Base-by-base conservation (phyloP, 2,888 invertebrate genomes). In the Cepaea hortensis region DNA sequence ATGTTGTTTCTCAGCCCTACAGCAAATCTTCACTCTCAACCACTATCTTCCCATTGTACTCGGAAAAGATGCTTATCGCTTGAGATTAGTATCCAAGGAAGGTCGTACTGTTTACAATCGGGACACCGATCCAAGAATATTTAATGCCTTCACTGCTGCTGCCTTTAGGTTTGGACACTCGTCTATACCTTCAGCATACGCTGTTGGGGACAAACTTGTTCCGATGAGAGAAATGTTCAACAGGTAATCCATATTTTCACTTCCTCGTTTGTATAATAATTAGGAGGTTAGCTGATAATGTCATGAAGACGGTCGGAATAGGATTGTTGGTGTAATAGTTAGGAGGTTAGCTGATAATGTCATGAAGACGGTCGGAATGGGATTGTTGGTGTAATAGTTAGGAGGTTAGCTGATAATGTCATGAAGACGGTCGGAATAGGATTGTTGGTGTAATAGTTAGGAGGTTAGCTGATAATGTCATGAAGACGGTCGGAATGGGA, bases 151-250 rank as follows among this genome's bases (percentile, higher is more conserved):
- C 83, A 82, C 87, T 15, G 72, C 87, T 0, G 87, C 87, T 3
- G 85, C 85, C 55, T 81, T 80, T 46, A 85, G 87, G 6, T 85
- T 85, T 61, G 87, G 87, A 3, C 87, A 87, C 68, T 85, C 85
- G 1, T 35, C 77, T 3, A 79, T 87, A 23, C 87, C 87, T 20
- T 48, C 50, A 3, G 68, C 35, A 0, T 83, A 68, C 80, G 65
- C 65, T 79, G 46, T 87, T 35, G 55, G 73, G 11, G 81, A 82
- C 62, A 85, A 68, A n/a, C 20, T 68, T 0, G 13, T 68, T 15
- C 68, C 68, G 5, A 18, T 68, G 20, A 68, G 68, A 68, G 15
- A 68, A 15, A 13, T n/a, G n/a, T 68, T 68, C 68, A 68, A 15
- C 68, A 68, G 68, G 68, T 68, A 68, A 68, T 18, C 5, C 18